phyloP scores from a whole-genome alignment of 2,888 invertebrate genomes.

The Electrophaes corylata region DNA sequence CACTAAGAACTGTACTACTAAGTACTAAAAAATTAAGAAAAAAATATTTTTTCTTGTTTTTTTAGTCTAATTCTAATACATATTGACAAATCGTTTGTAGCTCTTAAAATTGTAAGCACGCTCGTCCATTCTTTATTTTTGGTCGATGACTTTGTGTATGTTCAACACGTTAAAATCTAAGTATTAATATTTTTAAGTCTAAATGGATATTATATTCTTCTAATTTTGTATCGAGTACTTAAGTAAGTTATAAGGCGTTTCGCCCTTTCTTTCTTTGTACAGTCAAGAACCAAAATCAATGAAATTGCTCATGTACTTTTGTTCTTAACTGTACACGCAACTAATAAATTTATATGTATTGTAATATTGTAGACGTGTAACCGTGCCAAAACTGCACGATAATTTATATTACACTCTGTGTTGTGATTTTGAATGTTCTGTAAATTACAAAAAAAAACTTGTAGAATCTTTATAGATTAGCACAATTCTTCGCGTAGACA shows the following conservation, averaged over 20 bases:
- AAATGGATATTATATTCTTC: slow-evolving; percentile 84
- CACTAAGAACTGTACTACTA: too few species aligned
- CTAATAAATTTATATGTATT: slow-evolving; percentile 60
- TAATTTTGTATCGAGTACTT: slow-evolving; percentile 79
- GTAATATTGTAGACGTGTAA: slow-evolving; percentile 72
- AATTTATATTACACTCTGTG: slow-evolving; percentile 85
- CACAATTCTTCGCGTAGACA: slow-evolving; percentile 84
- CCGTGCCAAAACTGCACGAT: slow-evolving; percentile 77
- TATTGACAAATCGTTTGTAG: not conserved
- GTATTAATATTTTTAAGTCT: slow-evolving; percentile 79
- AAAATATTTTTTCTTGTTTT: too few species aligned
- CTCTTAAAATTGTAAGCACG: not conserved
- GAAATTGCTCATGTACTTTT: slow-evolving; percentile 24
- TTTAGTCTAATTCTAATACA: too few species aligned
- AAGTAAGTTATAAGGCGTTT: slow-evolving; percentile 55
- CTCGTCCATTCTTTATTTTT: slow-evolving; percentile 37
- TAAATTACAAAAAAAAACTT: slow-evolving; percentile 78
- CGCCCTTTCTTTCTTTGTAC: slow-evolving; percentile 38
- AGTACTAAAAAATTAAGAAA: too few species aligned
- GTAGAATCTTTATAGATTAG: slow-evolving; percentile 83
- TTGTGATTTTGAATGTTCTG: slow-evolving; percentile 85
- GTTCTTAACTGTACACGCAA: slow-evolving; percentile 50
- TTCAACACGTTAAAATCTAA: slow-evolving; percentile 63
- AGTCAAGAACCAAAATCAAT: slow-evolving; percentile 28
- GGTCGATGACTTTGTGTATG: slow-evolving; percentile 37